Conservation (phyloP, 2,113 vertebrate species). For the Choloepus hoffmanni region DNA sequence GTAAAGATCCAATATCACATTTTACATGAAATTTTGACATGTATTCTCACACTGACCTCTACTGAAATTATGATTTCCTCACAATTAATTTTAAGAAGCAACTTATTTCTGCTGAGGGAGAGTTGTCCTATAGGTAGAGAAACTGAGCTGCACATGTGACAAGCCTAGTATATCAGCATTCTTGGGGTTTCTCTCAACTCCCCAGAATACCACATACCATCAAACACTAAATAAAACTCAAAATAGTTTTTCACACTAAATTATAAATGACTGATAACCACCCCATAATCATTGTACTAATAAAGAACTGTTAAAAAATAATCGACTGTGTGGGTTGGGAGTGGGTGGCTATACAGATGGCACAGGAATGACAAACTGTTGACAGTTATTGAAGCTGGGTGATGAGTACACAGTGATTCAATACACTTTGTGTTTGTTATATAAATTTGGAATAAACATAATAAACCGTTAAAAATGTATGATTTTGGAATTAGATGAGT, state of each 20-base stretch:
- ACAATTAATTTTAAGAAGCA: neutral
- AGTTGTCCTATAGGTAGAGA: too few species aligned
- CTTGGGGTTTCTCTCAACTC: neutral
- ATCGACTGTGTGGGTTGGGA: neutral
- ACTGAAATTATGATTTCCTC: neutral
- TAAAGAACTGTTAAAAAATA: neutral
- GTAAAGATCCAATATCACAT: neutral
- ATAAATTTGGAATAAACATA: neutral
- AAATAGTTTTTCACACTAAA: neutral
- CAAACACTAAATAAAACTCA: neutral
- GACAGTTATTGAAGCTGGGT: neutral
- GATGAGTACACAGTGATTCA: neutral
- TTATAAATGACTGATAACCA: neutral
- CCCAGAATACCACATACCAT: neutral
- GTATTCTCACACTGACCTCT: neutral
- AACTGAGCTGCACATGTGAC: rapidly evolving
- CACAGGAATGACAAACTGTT: neutral
- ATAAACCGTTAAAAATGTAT: neutral
- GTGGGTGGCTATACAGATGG: neutral
- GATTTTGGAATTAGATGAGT: neutral
- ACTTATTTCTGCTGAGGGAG: neutral
- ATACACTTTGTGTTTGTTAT: neutral
- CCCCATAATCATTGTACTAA: neutral
- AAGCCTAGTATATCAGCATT: rapidly evolving
- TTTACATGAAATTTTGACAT: neutral